phyloP scores from a whole-genome alignment of 2,888 invertebrate genomes.

The Congeria kusceri region DNA sequence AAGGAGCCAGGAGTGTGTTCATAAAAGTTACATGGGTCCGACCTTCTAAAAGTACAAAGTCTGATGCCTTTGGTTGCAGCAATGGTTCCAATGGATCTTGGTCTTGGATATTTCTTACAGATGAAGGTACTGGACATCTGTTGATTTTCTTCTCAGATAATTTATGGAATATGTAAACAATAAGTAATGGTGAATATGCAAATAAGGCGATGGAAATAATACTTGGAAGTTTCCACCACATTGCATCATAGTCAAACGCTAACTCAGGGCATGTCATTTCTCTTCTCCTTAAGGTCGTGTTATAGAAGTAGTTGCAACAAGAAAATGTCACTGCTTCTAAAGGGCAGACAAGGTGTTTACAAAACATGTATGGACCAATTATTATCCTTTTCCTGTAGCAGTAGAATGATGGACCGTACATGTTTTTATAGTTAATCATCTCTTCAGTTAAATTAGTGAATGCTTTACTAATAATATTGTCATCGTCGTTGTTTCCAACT shows the following conservation, averaged over 20 bases:
- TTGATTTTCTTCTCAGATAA: not conserved
- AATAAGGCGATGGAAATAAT: conserved; percentile 50
- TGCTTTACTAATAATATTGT: conserved; percentile 37
- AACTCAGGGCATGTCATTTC: not conserved
- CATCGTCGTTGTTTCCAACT: conserved; percentile 43
- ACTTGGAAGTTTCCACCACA: conserved; percentile 60
- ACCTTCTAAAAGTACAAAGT: not conserved
- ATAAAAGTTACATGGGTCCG: not conserved
- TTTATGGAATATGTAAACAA: conserved; percentile 17
- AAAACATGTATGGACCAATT: conserved; percentile 49
- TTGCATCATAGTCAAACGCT: conserved; percentile 32
- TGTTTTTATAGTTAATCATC: conserved; percentile 31
- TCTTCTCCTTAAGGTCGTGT: conserved; percentile 11
- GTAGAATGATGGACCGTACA: conserved; percentile 61
- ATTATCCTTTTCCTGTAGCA: conserved; percentile 60
- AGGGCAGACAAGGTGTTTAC: conserved; percentile 62
- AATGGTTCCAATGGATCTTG: not conserved
- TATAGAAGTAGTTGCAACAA: conserved; percentile 52
- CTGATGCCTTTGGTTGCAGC: not conserved
- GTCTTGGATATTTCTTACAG: not conserved
- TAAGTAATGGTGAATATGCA: conserved; percentile 49
- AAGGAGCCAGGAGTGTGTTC: not conserved
- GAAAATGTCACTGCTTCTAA: conserved; percentile 52
- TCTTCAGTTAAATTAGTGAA: conserved; percentile 16
- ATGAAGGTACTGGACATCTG: not conserved